phyloP scores from a whole-genome alignment of 2,888 invertebrate species.

The Palloptera scutellata region DNA sequence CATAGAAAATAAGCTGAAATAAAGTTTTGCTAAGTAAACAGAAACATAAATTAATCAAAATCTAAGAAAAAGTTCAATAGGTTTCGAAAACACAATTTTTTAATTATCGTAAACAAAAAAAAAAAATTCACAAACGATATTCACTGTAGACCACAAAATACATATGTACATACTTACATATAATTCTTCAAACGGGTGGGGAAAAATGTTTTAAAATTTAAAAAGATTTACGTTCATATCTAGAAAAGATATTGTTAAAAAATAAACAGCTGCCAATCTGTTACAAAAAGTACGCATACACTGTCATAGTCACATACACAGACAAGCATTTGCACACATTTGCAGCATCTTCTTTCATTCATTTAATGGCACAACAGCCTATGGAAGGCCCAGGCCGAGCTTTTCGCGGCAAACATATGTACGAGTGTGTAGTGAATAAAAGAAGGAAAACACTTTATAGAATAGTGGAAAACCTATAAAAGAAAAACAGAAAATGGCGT shows the following conservation, averaged over 20 bases:
- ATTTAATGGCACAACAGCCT: too few relatives aligned
- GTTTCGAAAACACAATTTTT: constrained; percentile 22
- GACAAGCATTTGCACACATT: neutral
- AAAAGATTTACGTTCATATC: too few relatives aligned
- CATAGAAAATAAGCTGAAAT: too few relatives aligned
- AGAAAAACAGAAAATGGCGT: too few relatives aligned
- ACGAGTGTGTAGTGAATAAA: neutral
- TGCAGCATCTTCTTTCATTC: too few relatives aligned
- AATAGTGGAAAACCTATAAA: too few relatives aligned
- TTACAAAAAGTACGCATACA: neutral
- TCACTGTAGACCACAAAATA: neutral
- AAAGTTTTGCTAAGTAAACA: neutral
- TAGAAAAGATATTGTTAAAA: constrained; percentile 2
- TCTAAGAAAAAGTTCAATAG: constrained; percentile 15
- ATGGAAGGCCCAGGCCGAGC: too few relatives aligned
- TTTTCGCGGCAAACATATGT: neutral
- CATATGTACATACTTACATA: neutral
- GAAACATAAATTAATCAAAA: constrained; percentile 25
- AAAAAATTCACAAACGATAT: neutral
- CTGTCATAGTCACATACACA: neutral
- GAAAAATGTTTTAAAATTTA: constrained; percentile 13
- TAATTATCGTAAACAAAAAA: constrained; percentile 8
- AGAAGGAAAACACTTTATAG: neutral
- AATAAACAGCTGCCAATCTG: constrained; percentile 1
- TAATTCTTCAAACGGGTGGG: neutral